These are phyloP conservation scores for Chironomus striatipennis DNA, from an alignment of 1,140 invertebrate species.

Conservation along the genomic window DNA sequence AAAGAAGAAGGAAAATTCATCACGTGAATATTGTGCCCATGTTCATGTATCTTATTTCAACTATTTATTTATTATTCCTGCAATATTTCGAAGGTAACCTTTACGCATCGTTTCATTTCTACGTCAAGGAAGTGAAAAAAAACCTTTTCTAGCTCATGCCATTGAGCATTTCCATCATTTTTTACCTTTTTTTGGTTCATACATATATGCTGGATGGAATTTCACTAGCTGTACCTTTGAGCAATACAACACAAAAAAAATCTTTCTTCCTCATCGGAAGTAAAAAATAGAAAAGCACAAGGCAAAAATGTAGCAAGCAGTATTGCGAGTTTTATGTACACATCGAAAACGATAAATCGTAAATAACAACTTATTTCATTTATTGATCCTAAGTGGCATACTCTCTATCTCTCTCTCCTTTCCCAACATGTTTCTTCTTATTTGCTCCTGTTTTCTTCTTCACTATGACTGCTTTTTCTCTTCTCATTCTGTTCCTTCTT, in stretches of 20 bases:
- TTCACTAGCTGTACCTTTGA: no score
- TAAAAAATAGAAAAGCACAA: no score
- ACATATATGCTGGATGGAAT: no score
- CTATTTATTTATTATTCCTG: not conserved
- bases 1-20: not conserved
- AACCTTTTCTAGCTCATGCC: not conserved
- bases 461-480: no score
- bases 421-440: not conserved
- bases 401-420: not conserved
- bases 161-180: no score
- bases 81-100: not conserved
- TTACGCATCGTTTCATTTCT: not conserved
- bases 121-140: not conserved
- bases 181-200: no score
- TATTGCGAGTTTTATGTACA: not conserved
- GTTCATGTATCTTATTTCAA: not conserved
- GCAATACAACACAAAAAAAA: no score
- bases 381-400: slow-evolving; percentile 17
- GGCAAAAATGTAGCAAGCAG: no score
- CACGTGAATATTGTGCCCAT: not conserved
- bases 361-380: slow-evolving; percentile 23
- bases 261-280: no score
- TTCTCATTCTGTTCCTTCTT: not conserved
- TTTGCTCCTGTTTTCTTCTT: not conserved
- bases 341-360: slow-evolving; percentile 15